Evolutionary conservation across 1,140 invertebrate species (phyloP).

Genomic region (Pteromalus puparum): DNA sequence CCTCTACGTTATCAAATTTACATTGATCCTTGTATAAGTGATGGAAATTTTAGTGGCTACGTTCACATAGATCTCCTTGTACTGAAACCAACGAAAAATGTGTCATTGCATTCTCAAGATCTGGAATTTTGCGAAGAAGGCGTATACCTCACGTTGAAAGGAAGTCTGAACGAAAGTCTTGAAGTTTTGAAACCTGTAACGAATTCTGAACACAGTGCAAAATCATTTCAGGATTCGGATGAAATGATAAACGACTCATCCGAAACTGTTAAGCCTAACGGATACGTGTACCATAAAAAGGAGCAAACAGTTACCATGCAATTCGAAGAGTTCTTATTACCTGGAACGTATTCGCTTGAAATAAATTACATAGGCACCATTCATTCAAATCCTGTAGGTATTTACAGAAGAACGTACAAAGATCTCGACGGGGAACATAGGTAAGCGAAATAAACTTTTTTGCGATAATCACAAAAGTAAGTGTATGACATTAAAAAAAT

Average conservation of each 20-base stretch:
- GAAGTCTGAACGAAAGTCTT: conserved; percentile 9
- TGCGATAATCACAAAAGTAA: not conserved
- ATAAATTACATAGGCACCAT: conserved; percentile 56
- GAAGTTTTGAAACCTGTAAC: not conserved
- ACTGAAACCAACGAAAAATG: conserved; percentile 40
- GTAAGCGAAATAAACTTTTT: conserved; percentile 55
- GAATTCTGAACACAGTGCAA: not conserved
- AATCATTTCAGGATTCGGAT: conserved; percentile 19
- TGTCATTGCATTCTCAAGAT: conserved; percentile 53
- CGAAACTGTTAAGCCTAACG: conserved; percentile 11
- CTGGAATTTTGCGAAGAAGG: conserved; percentile 46
- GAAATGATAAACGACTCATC: conserved; percentile 30
- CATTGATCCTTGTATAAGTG: conserved; percentile 53
- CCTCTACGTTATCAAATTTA: conserved; percentile 55
- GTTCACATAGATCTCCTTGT: conserved; percentile 52
- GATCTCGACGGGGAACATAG: conserved; percentile 50
- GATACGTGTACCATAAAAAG: conserved; percentile 36
- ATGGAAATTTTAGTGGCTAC: conserved; percentile 57
- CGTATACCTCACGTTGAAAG: conserved; percentile 42
- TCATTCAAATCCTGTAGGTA: conserved; percentile 54
- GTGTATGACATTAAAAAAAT: not conserved
- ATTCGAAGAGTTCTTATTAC: conserved; percentile 41
- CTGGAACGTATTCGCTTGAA: conserved; percentile 50
- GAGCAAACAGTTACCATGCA: conserved; percentile 49
- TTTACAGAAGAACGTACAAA: conserved; percentile 57